Percentiles rank a stretch among this genome's conserved stretches.
These are phyloP conservation scores for Choloepus hoffmanni DNA, from an alignment of 2,113 vertebrate species.

Conservation along the genomic window DNA sequence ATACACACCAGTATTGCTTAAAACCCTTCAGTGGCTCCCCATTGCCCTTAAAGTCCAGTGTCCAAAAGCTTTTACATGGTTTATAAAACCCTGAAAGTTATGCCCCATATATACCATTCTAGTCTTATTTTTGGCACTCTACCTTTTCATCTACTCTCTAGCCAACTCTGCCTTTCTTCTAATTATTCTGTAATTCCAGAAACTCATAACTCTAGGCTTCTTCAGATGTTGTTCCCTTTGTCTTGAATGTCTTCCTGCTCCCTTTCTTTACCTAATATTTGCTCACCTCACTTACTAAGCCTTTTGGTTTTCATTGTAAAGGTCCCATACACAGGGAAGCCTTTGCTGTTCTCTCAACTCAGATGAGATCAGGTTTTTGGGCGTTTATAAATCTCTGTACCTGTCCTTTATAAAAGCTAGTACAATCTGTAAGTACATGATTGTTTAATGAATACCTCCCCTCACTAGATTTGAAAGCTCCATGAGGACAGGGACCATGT, in stretches of 20 bases:
- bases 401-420: slow-evolving; percentile 18
- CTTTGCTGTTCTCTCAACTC: background rate
- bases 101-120: background rate
- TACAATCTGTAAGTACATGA: background rate
- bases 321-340: background rate
- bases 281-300: background rate
- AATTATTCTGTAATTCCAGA: background rate
- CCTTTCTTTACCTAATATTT: background rate
- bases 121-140: background rate
- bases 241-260: background rate
- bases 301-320: background rate
- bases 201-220: background rate
- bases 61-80: background rate
- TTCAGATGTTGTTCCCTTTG: background rate
- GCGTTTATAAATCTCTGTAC: background rate
- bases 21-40: background rate
- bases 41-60: background rate
- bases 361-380: background rate
- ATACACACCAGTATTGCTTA: background rate
- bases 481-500: background rate
- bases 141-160: slow-evolving; percentile 1
- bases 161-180: background rate
- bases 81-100: background rate
- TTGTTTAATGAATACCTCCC: background rate
- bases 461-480: background rate